Percentiles rank a stretch among this genome's conserved stretches.
These are phyloP conservation scores for Alces alces DNA, from an alignment of 2,113 vertebrate species.

Conservation along the genomic window DNA sequence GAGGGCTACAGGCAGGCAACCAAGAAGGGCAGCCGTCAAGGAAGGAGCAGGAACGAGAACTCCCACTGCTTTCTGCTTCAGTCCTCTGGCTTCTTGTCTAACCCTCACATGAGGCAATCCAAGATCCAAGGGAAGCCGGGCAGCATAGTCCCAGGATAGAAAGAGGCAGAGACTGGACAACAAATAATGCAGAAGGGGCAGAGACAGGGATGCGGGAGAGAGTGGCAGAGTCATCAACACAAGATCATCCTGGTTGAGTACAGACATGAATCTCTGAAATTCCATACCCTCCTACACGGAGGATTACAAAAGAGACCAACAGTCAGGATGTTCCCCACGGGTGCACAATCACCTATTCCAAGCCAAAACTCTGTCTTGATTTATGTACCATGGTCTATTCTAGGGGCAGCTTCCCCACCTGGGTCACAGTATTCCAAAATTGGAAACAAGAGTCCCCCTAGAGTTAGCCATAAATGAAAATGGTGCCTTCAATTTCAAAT, in stretches of 20 bases:
- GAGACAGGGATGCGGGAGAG: background rate
- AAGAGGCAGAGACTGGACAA: background rate
- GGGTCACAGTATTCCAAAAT: conserved; percentile 70
- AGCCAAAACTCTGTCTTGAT: conserved; percentile 59
- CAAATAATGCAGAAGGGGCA: background rate
- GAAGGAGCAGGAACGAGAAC: background rate
- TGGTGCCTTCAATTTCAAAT: conserved; percentile 79
- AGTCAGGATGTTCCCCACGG: background rate
- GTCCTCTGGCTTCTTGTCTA: background rate
- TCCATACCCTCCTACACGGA: no score
- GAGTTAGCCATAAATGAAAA: conserved; percentile 79
- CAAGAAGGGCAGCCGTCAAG: background rate
- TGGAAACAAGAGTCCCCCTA: conserved; percentile 67
- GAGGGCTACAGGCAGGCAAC: background rate
- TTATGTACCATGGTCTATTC: conserved; percentile 62
- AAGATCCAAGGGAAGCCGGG: background rate
- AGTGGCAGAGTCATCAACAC: background rate
- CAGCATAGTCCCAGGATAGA: background rate
- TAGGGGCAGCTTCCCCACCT: conserved; percentile 52
- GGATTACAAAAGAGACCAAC: background rate
- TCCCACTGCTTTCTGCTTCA: background rate
- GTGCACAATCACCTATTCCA: background rate
- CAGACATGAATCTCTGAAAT: background rate
- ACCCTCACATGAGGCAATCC: background rate
- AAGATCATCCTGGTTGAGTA: background rate